Conservation (phyloP, 1,140 invertebrate species). For the Leptinotarsa texana region DNA sequence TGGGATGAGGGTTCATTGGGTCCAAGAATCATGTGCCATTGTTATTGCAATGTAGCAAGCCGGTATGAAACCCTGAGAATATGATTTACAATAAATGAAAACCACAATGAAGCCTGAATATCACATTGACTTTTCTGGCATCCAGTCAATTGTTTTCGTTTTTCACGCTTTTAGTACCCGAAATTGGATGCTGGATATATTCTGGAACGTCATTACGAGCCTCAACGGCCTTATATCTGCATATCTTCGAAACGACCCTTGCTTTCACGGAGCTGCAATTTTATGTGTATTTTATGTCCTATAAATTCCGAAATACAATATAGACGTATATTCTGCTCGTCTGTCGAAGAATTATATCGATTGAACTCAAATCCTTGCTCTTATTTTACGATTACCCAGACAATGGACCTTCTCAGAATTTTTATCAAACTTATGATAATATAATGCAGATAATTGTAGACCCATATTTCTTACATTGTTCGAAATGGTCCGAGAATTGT, state of each 20-base stretch:
- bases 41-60: too few relatives aligned
- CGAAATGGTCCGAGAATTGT: too few relatives aligned
- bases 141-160: too few relatives aligned
- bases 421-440: not conserved
- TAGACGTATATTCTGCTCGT: not conserved
- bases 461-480: too few relatives aligned
- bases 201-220: not conserved
- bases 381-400: not conserved
- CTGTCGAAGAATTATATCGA: slow-evolving; percentile 8
- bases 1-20: too few relatives aligned
- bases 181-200: not conserved
- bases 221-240: not conserved
- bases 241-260: not conserved
- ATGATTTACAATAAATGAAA: too few relatives aligned
- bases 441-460: not conserved
- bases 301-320: slow-evolving; percentile 6
- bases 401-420: not conserved
- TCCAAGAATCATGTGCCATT: too few relatives aligned
- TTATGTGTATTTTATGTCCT: not conserved
- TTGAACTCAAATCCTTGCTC: not conserved
- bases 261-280: not conserved
- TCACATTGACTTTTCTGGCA: too few relatives aligned
- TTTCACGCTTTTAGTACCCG: too few relatives aligned
- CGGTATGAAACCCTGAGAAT: too few relatives aligned
- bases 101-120: too few relatives aligned